Evolutionary conservation across 2,888 invertebrate species (phyloP).

Genomic region (Tubiluchus corallicola): DNA sequence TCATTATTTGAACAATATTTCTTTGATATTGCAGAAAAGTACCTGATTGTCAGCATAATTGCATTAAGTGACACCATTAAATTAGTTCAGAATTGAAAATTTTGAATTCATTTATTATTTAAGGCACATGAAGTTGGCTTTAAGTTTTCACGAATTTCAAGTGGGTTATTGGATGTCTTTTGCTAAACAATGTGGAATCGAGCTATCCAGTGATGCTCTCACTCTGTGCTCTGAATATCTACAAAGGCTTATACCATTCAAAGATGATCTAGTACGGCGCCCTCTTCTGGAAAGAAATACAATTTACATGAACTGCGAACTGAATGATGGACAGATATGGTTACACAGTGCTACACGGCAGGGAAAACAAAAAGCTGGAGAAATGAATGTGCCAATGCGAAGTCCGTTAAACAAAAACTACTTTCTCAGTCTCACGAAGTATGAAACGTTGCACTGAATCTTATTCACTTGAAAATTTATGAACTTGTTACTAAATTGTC

Average conservation of each 20-base stretch:
- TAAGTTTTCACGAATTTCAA: slow-evolving; percentile 58
- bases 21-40: no score
- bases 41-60: no score
- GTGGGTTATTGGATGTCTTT: slow-evolving; percentile 95
- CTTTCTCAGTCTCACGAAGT: slow-evolving; percentile 58
- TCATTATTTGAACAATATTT: no score
- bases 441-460: no score
- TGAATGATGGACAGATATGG: slow-evolving; percentile 82
- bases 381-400: slow-evolving; percentile 29
- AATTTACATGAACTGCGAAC: slow-evolving; percentile 74
- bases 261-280: slow-evolving; percentile 56
- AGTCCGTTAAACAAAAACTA: slow-evolving; percentile 34
- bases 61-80: no score
- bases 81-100: no score
- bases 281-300: neutral
- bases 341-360: slow-evolving; percentile 49
- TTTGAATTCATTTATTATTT: slow-evolving; percentile 30
- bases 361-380: slow-evolving; percentile 35
- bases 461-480: no score
- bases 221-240: slow-evolving; percentile 26
- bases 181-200: slow-evolving; percentile 77
- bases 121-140: slow-evolving; percentile 59
- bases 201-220: slow-evolving; percentile 39
- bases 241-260: slow-evolving; percentile 47
- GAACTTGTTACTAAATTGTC: no score